These are phyloP conservation scores for Phyllostomus hastatus DNA, from an alignment of 2,113 vertebrate genomes.

Conservation along the genomic window DNA sequence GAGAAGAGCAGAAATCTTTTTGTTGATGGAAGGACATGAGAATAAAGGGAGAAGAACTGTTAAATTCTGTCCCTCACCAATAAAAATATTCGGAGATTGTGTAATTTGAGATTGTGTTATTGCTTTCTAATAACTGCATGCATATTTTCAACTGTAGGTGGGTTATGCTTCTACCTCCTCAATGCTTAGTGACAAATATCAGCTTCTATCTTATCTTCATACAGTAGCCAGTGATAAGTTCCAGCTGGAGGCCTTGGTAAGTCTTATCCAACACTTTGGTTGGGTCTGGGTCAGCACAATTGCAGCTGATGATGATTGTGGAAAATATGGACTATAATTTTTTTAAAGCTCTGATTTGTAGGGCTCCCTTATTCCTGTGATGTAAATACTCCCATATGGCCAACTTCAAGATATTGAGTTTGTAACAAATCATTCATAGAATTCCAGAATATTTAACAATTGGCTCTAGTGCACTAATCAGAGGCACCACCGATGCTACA, in stretches of 20 bases:
- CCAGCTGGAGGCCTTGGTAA: constrained; percentile 84
- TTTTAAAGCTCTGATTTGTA: neutral
- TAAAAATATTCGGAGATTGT: neutral
- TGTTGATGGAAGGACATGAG: neutral
- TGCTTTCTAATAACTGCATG: neutral
- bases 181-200: constrained; percentile 87
- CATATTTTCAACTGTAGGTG: constrained; percentile 78
- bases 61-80: neutral
- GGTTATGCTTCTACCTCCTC: constrained; percentile 86
- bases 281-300: constrained; percentile 91
- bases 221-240: constrained; percentile 83
- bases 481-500: neutral
- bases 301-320: constrained; percentile 88
- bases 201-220: constrained; percentile 87
- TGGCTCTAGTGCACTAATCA: neutral
- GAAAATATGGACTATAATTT: constrained; percentile 81
- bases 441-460: neutral
- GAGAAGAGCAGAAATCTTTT: neutral
- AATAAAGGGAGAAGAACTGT: neutral
- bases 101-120: neutral
- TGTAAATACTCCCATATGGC: neutral
- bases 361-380: neutral
- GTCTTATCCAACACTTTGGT: constrained; percentile 85
- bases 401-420: neutral
- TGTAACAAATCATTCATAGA: neutral